phyloP scores from a whole-genome alignment of 2,888 invertebrate species.

The Erannis defoliaria region DNA sequence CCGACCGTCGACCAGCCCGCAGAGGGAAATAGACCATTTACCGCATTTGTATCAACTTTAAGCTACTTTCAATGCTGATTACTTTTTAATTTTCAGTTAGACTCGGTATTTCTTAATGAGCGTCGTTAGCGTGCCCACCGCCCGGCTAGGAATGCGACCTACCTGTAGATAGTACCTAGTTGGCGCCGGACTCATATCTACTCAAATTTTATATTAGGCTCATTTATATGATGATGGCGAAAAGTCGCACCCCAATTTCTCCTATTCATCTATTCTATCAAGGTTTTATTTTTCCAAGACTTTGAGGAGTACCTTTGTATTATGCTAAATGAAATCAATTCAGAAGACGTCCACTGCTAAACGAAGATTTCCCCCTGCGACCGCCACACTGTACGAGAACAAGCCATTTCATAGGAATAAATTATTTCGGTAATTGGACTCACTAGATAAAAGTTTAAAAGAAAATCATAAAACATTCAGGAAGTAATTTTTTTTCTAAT shows the following conservation, averaged over 20 bases:
- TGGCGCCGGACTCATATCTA: neutral
- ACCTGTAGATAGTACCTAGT: neutral
- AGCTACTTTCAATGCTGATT: conserved; percentile 20
- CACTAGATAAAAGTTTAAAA: too few species aligned
- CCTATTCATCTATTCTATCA: too few species aligned
- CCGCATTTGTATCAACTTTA: conserved; percentile 20
- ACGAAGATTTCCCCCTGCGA: too few species aligned
- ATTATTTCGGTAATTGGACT: too few species aligned
- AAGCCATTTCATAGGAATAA: too few species aligned
- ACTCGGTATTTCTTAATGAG: conserved; percentile 20
- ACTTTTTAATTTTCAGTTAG: conserved; percentile 25
- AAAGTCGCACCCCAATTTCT: too few species aligned
- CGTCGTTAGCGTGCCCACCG: conserved; percentile 2
- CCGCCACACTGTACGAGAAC: too few species aligned
- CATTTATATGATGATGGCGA: too few species aligned
- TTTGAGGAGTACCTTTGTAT: too few species aligned
- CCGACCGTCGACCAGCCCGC: conserved; percentile 37
- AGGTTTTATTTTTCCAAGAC: too few species aligned
- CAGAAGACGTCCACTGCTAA: too few species aligned
- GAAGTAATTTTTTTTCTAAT: neutral
- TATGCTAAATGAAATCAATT: too few species aligned
- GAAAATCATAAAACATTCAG: neutral
- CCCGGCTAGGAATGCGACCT: conserved; percentile 15
- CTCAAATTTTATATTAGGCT: neutral
- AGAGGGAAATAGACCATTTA: conserved; percentile 41